Conservation (phyloP, 2,113 vertebrate genomes). For the Crotalus helleri region DNA sequence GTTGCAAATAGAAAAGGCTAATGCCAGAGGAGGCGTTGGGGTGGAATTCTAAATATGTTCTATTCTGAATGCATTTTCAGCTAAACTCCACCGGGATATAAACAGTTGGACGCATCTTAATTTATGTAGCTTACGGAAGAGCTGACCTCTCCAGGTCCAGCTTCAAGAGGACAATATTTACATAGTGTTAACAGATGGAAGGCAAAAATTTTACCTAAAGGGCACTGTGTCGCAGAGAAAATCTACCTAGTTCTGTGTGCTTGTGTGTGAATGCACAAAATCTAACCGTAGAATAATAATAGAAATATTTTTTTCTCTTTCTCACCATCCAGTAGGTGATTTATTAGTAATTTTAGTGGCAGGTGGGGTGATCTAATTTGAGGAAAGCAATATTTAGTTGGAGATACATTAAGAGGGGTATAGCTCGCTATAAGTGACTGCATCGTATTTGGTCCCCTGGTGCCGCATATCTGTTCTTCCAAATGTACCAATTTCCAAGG, state of each 20-base stretch:
- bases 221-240: not conserved
- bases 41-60: not conserved
- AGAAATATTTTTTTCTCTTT: not conserved
- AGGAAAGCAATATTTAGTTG: not conserved
- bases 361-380: not conserved
- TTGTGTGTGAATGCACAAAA: not conserved
- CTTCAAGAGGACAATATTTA: not conserved
- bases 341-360: not conserved
- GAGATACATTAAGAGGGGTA: not conserved
- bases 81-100: not conserved
- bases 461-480: not conserved
- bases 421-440: not conserved
- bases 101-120: not conserved
- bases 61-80: not conserved
- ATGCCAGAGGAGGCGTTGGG: not conserved
- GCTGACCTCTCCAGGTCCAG: not conserved
- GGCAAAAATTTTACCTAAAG: not conserved
- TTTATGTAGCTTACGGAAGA: not conserved
- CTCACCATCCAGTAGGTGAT: not conserved
- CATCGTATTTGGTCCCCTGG: not conserved
- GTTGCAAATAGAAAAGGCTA: not conserved
- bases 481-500: not conserved
- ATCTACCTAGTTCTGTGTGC: not conserved
- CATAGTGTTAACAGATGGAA: not conserved
- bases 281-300: not conserved